These are phyloP conservation scores for Megaptera novaeangliae DNA, from an alignment of 2,113 vertebrate species.

Conservation along the genomic window DNA sequence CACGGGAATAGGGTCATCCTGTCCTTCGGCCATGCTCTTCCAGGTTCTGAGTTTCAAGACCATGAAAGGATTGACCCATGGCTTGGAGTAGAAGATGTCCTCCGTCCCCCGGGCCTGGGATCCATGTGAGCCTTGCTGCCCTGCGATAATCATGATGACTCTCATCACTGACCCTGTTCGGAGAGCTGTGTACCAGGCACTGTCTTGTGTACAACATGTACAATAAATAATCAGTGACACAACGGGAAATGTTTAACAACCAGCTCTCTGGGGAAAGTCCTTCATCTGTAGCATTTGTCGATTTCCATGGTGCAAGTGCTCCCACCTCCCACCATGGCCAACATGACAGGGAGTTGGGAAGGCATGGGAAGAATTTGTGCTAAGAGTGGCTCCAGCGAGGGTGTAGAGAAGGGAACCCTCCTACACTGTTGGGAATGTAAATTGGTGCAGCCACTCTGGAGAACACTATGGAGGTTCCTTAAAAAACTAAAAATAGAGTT, in stretches of 20 bases:
- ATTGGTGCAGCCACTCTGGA: not conserved
- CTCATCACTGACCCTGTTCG: accelerated
- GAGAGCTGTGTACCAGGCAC: accelerated
- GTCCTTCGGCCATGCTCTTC: not conserved
- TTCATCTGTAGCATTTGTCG: accelerated
- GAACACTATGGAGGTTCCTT: not conserved
- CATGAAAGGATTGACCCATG: accelerated
- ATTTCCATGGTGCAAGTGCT: not conserved
- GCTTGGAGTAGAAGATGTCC: not conserved
- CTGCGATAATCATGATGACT: accelerated
- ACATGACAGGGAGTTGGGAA: too few species aligned
- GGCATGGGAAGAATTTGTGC: accelerated
- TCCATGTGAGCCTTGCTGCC: accelerated
- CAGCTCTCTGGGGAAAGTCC: not conserved
- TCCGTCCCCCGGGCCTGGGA: not conserved
- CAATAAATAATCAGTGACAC: accelerated
- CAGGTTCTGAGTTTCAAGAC: not conserved
- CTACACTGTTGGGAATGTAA: not conserved
- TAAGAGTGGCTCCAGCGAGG: not conserved
- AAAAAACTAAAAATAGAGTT: not conserved
- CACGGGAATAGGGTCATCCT: not conserved
- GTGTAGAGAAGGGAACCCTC: not conserved
- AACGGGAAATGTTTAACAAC: accelerated
- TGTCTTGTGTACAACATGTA: accelerated
- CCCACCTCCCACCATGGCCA: accelerated